Evolutionary conservation across 2,113 vertebrate genomes (phyloP).

Genomic region (Arothron firmamentum): DNA sequence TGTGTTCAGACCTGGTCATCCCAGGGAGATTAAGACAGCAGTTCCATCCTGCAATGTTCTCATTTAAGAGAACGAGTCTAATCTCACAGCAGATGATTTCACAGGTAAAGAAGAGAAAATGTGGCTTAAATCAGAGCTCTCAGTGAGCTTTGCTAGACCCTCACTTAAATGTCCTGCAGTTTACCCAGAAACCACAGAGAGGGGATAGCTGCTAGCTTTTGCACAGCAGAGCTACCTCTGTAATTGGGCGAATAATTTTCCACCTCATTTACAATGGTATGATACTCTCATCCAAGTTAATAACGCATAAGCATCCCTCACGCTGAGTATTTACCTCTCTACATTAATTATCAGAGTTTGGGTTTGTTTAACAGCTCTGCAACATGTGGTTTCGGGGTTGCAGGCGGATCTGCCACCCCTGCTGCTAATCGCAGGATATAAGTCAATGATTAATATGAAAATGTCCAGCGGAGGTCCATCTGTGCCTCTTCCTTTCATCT

Average conservation of each 20-base stretch:
- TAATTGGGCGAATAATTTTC: slow-evolving; percentile 74
- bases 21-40: slow-evolving; percentile 48
- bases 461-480: slow-evolving; percentile 34
- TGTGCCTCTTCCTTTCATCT: slow-evolving; percentile 13
- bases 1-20: slow-evolving; percentile 57
- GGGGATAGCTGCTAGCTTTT: slow-evolving; percentile 51
- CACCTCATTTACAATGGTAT: slow-evolving; percentile 76
- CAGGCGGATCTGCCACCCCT: slow-evolving; percentile 49
- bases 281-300: slow-evolving; percentile 76
- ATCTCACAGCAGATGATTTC: slow-evolving; percentile 22
- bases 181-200: slow-evolving; percentile 46
- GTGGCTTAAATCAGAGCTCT: slow-evolving; percentile 47
- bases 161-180: slow-evolving; percentile 43
- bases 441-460: slow-evolving; percentile 50
- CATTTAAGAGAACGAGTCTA: slow-evolving; percentile 40
- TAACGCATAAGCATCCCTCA: slow-evolving; percentile 78
- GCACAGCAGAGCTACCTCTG: slow-evolving; percentile 57
- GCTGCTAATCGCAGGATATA: slow-evolving; percentile 57
- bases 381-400: slow-evolving; percentile 55
- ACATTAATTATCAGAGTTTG: slow-evolving; percentile 70
- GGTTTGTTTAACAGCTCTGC: slow-evolving; percentile 61
- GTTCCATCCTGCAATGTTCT: slow-evolving; percentile 55
- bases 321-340: slow-evolving; percentile 78
- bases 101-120: slow-evolving; percentile 27
- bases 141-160: slow-evolving; percentile 18